These are phyloP conservation scores for Tinea pellionella DNA, from an alignment of 2,888 invertebrate genomes.

Conservation along the genomic window DNA sequence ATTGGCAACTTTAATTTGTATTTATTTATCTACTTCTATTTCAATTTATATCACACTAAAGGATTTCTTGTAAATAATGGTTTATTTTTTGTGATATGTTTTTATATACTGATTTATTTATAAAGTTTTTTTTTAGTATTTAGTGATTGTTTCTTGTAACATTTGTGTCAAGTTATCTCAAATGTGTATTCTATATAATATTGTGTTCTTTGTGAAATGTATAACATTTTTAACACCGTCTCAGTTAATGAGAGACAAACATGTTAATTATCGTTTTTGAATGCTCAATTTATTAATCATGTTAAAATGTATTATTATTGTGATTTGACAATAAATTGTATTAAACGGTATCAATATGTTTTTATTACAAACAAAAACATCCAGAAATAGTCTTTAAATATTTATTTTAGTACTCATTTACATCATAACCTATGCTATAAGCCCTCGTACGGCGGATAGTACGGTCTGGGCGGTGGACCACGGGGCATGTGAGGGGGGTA, in stretches of 20 bases:
- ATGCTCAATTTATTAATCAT: neutral
- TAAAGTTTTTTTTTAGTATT: no score
- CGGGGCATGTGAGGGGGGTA: slow-evolving; percentile 25
- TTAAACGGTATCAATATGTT: neutral
- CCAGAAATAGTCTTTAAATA: neutral
- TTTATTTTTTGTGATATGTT: neutral
- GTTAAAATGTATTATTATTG: neutral
- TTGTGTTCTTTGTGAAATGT: neutral
- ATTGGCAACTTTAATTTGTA: no score
- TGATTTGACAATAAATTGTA: slow-evolving; percentile 5
- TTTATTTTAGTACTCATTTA: neutral
- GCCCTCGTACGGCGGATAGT: slow-evolving; percentile 32
- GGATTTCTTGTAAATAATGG: no score
- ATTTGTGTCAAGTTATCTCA: no score
- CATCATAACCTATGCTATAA: neutral
- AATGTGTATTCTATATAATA: no score
- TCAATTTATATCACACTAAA: no score
- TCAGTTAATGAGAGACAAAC: neutral
- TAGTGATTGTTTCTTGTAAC: no score
- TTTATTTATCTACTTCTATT: no score
- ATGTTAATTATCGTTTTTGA: neutral
- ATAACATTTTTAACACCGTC: neutral
- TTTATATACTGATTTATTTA: neutral
- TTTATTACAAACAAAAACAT: neutral
- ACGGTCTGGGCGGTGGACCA: slow-evolving; percentile 44